Conservation (phyloP, 2,888 invertebrate genomes). For the Nemapogon koenigi region DNA sequence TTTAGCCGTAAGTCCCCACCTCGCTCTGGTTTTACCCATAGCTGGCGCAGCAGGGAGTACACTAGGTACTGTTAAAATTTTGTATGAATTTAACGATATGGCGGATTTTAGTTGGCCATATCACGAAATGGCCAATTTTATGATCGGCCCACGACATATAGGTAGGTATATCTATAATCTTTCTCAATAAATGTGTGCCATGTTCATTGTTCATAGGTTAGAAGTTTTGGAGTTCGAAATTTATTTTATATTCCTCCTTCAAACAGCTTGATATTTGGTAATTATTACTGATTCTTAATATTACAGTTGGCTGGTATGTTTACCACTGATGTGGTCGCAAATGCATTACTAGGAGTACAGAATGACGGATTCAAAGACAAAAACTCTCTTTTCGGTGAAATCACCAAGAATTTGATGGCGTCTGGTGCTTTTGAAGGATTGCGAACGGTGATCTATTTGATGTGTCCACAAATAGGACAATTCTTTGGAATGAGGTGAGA, state of each 20-base stretch:
- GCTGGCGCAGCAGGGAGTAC: too few species aligned
- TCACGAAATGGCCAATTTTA: too few species aligned
- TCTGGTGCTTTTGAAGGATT: constrained; percentile 3
- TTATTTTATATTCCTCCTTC: neutral
- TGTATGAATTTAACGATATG: too few species aligned
- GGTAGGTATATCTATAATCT: neutral
- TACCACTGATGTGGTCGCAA: constrained; percentile 19
- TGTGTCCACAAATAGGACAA: neutral
- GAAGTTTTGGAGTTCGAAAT: neutral
- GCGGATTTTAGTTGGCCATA: too few species aligned
- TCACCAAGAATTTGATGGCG: constrained; percentile 15
- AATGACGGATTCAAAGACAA: constrained; percentile 15
- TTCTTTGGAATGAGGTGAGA: constrained; percentile 2
- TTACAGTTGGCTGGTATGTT: constrained; percentile 16
- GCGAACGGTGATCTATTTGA: neutral
- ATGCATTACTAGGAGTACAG: constrained; percentile 18
- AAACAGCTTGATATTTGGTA: neutral
- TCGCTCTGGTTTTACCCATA: too few species aligned
- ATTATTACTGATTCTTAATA: neutral
- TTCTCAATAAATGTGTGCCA: too few species aligned
- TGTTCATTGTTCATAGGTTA: neutral
- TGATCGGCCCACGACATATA: too few species aligned
- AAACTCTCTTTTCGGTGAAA: constrained; percentile 15
- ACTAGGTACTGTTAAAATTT: too few species aligned
- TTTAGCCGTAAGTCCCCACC: too few species aligned